phyloP scores from a whole-genome alignment of 2,797 vertebrate genomes.

The Pangasius macronema region DNA sequence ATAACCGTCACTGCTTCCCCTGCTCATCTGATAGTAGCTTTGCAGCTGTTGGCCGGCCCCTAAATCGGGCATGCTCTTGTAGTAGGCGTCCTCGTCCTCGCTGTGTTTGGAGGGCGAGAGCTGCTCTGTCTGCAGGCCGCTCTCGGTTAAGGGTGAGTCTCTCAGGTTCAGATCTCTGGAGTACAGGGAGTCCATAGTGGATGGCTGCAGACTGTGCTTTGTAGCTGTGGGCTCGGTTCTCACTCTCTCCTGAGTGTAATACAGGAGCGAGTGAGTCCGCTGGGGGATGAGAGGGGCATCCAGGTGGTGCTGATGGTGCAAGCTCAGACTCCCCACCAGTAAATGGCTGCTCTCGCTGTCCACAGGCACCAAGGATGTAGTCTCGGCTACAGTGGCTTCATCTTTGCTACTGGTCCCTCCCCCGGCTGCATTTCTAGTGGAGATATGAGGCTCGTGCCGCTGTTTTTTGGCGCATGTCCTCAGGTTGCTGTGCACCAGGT shows the following conservation, averaged over 20 bases:
- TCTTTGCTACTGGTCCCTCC: constrained; percentile 86
- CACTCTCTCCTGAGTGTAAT: constrained; percentile 95
- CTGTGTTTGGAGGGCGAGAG: constrained; percentile 92
- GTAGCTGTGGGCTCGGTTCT: constrained; percentile 84
- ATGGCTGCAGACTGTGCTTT: constrained; percentile 90
- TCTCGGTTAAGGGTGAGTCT: constrained; percentile 94
- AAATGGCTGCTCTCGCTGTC: constrained; percentile 65
- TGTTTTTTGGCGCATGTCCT: constrained; percentile 91
- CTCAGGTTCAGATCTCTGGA: constrained; percentile 98
- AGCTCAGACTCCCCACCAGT: constrained; percentile 78
- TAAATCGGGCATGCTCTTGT: constrained; percentile 99
- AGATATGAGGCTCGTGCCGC: constrained; percentile 84
- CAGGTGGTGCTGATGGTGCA: constrained; percentile 80
- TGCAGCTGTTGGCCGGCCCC: constrained; percentile 92
- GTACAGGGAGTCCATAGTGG: constrained; percentile 98
- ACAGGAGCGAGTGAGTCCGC: constrained; percentile 99
- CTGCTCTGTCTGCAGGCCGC: constrained; percentile 91
- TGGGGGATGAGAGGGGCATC: constrained; percentile 97
- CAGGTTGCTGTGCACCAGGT: constrained; percentile 99
- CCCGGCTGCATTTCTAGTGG: constrained; percentile 78
- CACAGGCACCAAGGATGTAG: constrained; percentile 90
- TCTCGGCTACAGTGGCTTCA: constrained; percentile 86
- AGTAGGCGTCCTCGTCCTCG: constrained; percentile 95
- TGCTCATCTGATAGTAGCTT: constrained; percentile 96
- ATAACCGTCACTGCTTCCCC: constrained; percentile 92